Conservation (phyloP, 2,113 vertebrate species). For the Melanerpes formicivorus region DNA sequence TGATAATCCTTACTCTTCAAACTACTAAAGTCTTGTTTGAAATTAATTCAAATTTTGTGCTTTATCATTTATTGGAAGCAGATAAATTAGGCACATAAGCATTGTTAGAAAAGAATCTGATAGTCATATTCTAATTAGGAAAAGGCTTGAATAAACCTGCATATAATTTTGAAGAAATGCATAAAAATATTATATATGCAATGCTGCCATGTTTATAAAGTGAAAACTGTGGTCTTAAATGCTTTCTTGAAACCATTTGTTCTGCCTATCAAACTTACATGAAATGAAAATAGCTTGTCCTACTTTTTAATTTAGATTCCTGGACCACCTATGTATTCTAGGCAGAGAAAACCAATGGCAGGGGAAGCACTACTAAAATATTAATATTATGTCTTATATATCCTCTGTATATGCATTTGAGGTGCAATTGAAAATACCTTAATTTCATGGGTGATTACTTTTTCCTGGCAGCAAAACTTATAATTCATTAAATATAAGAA, state of each 20-base stretch:
- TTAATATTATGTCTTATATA: neutral
- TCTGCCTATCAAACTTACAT: neutral
- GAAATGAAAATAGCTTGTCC: neutral
- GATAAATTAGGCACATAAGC: neutral
- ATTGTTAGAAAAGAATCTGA: neutral
- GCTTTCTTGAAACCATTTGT: neutral
- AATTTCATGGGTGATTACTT: constrained; percentile 8
- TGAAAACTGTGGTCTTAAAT: neutral
- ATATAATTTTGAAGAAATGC: neutral
- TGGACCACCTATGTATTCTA: neutral
- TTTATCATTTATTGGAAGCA: neutral
- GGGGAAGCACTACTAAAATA: neutral
- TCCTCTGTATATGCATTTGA: neutral
- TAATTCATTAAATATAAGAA: constrained; percentile 10
- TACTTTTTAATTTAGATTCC: neutral
- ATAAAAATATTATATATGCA: neutral
- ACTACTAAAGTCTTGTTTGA: neutral
- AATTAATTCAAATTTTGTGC: neutral
- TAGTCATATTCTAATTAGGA: neutral
- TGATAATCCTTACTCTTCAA: neutral
- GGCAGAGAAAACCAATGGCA: neutral
- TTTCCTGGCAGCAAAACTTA: neutral
- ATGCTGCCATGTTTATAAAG: neutral
- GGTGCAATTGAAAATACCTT: neutral
- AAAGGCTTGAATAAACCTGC: neutral